phyloP scores from a whole-genome alignment of 1,140 invertebrate genomes.

The Calliphora vicina region DNA sequence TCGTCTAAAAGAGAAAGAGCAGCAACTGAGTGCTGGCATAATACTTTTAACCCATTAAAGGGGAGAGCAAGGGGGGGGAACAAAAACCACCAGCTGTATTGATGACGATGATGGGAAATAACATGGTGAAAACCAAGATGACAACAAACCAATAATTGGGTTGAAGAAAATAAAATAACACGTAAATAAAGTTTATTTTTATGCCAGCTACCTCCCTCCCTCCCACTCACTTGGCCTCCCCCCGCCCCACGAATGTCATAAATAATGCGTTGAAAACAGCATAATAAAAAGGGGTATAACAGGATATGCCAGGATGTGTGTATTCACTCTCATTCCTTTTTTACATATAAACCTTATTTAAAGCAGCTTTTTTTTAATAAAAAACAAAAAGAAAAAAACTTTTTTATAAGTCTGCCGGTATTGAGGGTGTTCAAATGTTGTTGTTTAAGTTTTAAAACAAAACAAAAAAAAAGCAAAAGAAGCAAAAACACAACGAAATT shows the following conservation, averaged over 20 bases:
- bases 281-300: neutral
- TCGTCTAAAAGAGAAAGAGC: neutral
- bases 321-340: neutral
- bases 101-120: neutral
- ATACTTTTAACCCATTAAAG: conserved; percentile 1
- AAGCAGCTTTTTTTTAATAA: too few species aligned
- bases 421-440: conserved; percentile 28
- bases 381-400: neutral
- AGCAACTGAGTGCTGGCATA: neutral
- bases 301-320: neutral
- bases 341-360: too few species aligned
- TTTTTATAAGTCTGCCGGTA: neutral
- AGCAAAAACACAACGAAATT: conserved; percentile 20
- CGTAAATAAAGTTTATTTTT: neutral
- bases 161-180: neutral
- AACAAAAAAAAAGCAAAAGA: neutral
- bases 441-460: conserved; percentile 7
- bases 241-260: neutral
- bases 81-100: neutral
- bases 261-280: neutral
- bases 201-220: neutral
- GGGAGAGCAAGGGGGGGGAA: neutral
- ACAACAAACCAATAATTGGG: conserved; percentile 3
- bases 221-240: too few species aligned
- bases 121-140: neutral